These are phyloP conservation scores for Pyrochroa serraticornis DNA, from an alignment of 2,888 invertebrate genomes.

Conservation along the genomic window DNA sequence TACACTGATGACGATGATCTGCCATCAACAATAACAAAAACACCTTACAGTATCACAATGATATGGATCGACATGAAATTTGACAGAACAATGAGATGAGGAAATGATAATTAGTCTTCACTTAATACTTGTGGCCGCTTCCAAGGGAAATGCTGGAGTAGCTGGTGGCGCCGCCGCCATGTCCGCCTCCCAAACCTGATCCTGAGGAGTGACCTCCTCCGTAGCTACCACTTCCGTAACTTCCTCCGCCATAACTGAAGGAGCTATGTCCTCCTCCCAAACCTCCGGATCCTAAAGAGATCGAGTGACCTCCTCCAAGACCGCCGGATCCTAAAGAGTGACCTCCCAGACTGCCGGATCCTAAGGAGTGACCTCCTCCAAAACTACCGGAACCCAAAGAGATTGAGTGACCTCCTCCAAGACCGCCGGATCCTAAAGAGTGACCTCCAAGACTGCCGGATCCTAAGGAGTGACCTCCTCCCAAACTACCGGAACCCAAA, in stretches of 20 bases:
- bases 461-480: constrained; percentile 20
- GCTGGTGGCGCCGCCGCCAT: constrained; percentile 37
- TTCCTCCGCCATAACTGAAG: constrained; percentile 12
- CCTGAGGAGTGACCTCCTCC: constrained; percentile 28
- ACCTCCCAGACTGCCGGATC: constrained; percentile 11
- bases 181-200: too few species aligned
- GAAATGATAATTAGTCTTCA: constrained; percentile 15
- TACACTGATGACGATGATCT: constrained; percentile 27
- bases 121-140: constrained; percentile 31
- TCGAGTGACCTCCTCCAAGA: constrained; percentile 23
- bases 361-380: constrained; percentile 22
- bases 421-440: constrained; percentile 17
- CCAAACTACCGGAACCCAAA: constrained; percentile 16
- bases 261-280: constrained; percentile 22
- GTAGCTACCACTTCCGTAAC: constrained; percentile 23
- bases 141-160: constrained; percentile 40
- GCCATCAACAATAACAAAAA: constrained; percentile 30
- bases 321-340: constrained; percentile 16
- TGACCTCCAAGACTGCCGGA: constrained; percentile 10
- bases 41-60: constrained; percentile 37
- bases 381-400: constrained; percentile 12
- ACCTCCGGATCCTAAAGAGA: constrained; percentile 26
- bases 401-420: constrained; percentile 28
- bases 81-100: constrained; percentile 26
- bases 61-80: constrained; percentile 20